Evolutionary conservation across 2,888 invertebrate genomes (phyloP).

Genomic region (Nysson spinosus): DNA sequence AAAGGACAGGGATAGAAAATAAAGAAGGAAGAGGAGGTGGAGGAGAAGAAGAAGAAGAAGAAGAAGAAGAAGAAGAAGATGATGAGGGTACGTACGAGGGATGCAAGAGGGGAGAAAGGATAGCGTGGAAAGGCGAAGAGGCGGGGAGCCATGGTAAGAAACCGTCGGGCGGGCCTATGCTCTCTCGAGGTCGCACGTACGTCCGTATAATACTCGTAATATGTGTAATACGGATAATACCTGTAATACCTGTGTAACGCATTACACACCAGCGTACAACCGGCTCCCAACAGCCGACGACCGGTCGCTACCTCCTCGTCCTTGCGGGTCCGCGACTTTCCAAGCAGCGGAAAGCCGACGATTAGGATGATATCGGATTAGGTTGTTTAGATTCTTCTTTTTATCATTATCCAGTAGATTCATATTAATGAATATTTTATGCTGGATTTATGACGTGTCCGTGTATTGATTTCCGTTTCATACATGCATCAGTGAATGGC

Average conservation of each 20-base stretch:
- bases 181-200: constrained; percentile 70
- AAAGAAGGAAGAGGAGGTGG: constrained; percentile 20
- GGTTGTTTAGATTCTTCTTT: not conserved
- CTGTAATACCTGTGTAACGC: constrained; percentile 73
- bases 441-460: no score
- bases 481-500: no score
- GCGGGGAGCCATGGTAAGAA: constrained; percentile 27
- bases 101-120: not conserved
- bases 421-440: no score
- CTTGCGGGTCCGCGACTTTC: constrained; percentile 51
- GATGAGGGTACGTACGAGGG: constrained; percentile 10
- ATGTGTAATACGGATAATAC: constrained; percentile 75
- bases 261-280: constrained; percentile 63
- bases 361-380: constrained; percentile 14
- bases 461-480: no score
- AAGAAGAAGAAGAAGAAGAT: constrained; percentile 23
- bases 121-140: constrained; percentile 7
- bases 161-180: constrained; percentile 46
- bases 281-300: constrained; percentile 50
- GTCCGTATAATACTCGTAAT: constrained; percentile 74
- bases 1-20: no score
- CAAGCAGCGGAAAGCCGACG: not conserved
- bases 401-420: not conserved
- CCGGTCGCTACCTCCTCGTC: constrained; percentile 52
- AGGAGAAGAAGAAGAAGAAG: constrained; percentile 16